These are phyloP conservation scores for Dicyrtomina minuta DNA, from an alignment of 2,888 invertebrate species.

Conservation along the genomic window DNA sequence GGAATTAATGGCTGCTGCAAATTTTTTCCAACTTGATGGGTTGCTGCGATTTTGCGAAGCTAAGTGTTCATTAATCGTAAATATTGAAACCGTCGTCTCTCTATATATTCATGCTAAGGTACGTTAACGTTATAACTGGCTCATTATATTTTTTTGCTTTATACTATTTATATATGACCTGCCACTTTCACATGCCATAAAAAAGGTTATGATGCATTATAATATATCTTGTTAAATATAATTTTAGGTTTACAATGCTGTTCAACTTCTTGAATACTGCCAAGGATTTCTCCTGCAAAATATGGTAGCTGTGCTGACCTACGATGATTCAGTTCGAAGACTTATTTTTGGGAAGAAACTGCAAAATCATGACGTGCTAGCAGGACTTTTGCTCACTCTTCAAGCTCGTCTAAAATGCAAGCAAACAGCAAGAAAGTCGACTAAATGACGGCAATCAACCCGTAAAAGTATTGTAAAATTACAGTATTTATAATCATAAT, in stretches of 20 bases:
- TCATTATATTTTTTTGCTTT: too few species aligned
- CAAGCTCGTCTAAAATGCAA: slow-evolving; percentile 65
- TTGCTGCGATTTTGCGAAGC: slow-evolving; percentile 82
- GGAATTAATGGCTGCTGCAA: slow-evolving; percentile 86
- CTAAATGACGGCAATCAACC: neutral
- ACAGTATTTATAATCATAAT: slow-evolving; percentile 9
- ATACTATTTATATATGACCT: too few species aligned
- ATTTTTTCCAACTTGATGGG: slow-evolving; percentile 86
- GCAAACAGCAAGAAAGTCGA: slow-evolving; percentile 4
- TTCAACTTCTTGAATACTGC: slow-evolving; percentile 82
- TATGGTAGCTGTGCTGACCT: slow-evolving; percentile 89
- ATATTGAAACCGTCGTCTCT: slow-evolving; percentile 84
- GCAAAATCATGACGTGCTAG: slow-evolving; percentile 85
- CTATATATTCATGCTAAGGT: slow-evolving; percentile 93
- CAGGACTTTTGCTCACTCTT: slow-evolving; percentile 74
- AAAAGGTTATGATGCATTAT: too few species aligned
- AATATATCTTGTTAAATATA: neutral
- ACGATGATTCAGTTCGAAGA: slow-evolving; percentile 85
- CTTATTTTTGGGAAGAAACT: slow-evolving; percentile 83
- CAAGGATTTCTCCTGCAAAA: slow-evolving; percentile 81
- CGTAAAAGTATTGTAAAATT: slow-evolving; percentile 8
- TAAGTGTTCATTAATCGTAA: slow-evolving; percentile 78
- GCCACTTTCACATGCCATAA: too few species aligned
- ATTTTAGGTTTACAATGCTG: slow-evolving; percentile 78
- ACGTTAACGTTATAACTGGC: slow-evolving; percentile 40